phyloP scores from a whole-genome alignment of 2,888 invertebrate genomes.

The Aphrophora alni region DNA sequence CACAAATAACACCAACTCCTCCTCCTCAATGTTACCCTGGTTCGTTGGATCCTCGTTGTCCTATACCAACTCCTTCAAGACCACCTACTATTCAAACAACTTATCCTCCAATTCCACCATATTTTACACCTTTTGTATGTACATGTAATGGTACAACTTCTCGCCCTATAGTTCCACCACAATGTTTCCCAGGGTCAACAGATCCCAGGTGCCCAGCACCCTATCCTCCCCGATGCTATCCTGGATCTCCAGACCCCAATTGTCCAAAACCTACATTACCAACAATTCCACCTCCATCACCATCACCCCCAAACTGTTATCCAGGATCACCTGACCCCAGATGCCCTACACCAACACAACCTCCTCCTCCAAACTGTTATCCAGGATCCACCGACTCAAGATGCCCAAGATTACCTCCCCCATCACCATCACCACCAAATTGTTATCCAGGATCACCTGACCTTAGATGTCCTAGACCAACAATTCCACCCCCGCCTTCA shows the following conservation, averaged over 20 bases:
- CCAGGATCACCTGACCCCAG: conserved; percentile 53
- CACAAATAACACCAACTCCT: conserved; percentile 39
- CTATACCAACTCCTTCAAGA: conserved; percentile 36
- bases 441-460: conserved; percentile 53
- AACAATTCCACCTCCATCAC: conserved; percentile 10
- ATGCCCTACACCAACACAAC: conserved; percentile 54
- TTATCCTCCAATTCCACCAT: conserved; percentile 43
- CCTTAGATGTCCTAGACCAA: conserved; percentile 49
- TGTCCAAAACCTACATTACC: conserved; percentile 41
- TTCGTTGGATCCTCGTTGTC: conserved; percentile 59
- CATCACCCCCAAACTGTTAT: conserved; percentile 47
- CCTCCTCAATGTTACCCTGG: conserved; percentile 56
- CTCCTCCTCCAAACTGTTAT: conserved; percentile 51
- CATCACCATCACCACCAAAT: conserved; percentile 28
- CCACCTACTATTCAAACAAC: conserved; percentile 41
- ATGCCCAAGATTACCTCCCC: conserved; percentile 49
- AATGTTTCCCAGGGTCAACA: conserved; percentile 43
- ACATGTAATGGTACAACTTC: conserved; percentile 48
- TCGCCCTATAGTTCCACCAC: conserved; percentile 55
- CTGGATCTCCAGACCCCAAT: conserved; percentile 50
- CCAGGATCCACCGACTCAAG: conserved; percentile 54
- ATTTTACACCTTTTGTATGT: conserved; percentile 39
- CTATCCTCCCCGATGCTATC: conserved; percentile 50
- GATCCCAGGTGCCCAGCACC: conserved; percentile 52
- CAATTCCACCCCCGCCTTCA: conserved; percentile 37